phyloP scores from a whole-genome alignment of 2,797 vertebrate genomes.

The Rhodeus uyekii region DNA sequence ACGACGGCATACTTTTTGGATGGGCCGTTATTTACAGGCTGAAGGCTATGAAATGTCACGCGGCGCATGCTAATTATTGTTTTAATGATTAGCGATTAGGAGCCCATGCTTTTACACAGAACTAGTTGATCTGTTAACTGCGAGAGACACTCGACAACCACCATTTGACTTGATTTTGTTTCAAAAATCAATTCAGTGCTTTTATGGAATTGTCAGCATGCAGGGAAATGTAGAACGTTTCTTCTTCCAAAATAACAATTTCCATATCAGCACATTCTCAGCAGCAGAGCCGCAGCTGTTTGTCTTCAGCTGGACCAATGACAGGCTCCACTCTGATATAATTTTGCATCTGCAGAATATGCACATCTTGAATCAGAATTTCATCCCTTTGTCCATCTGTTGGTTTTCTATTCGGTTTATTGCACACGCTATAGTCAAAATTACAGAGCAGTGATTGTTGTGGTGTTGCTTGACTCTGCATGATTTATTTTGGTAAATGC shows the following conservation, averaged over 20 bases:
- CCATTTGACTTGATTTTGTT: not conserved
- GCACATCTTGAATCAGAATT: constrained; percentile 22
- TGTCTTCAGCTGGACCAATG: constrained; percentile 39
- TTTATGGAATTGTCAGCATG: not conserved
- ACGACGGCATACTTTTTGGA: not conserved
- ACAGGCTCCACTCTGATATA: constrained; percentile 25
- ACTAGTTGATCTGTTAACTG: not conserved
- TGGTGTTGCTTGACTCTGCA: not conserved
- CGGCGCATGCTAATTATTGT: not conserved
- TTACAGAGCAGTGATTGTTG: not conserved
- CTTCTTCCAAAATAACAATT: constrained; percentile 27
- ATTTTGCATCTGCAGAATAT: constrained; percentile 37
- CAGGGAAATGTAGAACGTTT: not conserved
- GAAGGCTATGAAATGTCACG: constrained; percentile 7
- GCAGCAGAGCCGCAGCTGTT: constrained; percentile 47
- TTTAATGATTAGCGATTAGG: not conserved
- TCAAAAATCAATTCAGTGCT: not conserved
- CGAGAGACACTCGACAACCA: not conserved
- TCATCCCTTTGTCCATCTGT: constrained; percentile 42
- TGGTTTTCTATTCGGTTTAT: not conserved
- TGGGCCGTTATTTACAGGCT: not conserved
- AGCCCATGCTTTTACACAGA: not conserved
- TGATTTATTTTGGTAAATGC: not conserved
- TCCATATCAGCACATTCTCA: not conserved
- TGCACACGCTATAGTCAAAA: not conserved